These are phyloP conservation scores for Siniperca knerii DNA, from an alignment of 2,113 vertebrate species.

Conservation along the genomic window DNA sequence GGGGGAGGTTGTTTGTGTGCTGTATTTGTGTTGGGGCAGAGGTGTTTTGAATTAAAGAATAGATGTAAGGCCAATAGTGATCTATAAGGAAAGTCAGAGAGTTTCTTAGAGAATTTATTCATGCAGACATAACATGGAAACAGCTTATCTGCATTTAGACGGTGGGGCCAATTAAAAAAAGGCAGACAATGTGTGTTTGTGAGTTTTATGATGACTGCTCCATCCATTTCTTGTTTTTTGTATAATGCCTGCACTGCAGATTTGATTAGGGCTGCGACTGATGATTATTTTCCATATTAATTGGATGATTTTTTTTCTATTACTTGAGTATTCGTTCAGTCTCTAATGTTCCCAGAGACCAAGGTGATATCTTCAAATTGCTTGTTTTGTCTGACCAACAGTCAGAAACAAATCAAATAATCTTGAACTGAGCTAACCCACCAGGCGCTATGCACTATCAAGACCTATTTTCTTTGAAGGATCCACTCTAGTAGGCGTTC, in stretches of 20 bases:
- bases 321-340: neutral
- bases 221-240: neutral
- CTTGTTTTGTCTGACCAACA: neutral
- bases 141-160: slow-evolving; percentile 33
- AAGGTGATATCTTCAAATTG: neutral
- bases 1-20: slow-evolving; percentile 28
- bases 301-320: neutral
- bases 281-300: neutral
- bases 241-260: neutral
- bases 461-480: neutral
- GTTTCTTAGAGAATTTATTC: slow-evolving; percentile 39
- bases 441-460: neutral
- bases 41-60: slow-evolving; percentile 46
- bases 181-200: neutral
- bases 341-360: neutral
- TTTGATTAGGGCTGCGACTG: neutral
- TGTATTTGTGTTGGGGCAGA: slow-evolving; percentile 19
- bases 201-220: neutral
- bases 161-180: slow-evolving; percentile 31
- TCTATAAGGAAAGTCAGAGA: slow-evolving; percentile 62
- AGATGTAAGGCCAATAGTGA: slow-evolving; percentile 50
- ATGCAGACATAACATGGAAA: slow-evolving; percentile 35
- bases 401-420: slow-evolving; percentile 1
- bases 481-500: neutral
- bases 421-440: neutral